Base-by-base conservation (phyloP, 2,797 vertebrate genomes). In the Melanotaenia pygmaea region DNA sequence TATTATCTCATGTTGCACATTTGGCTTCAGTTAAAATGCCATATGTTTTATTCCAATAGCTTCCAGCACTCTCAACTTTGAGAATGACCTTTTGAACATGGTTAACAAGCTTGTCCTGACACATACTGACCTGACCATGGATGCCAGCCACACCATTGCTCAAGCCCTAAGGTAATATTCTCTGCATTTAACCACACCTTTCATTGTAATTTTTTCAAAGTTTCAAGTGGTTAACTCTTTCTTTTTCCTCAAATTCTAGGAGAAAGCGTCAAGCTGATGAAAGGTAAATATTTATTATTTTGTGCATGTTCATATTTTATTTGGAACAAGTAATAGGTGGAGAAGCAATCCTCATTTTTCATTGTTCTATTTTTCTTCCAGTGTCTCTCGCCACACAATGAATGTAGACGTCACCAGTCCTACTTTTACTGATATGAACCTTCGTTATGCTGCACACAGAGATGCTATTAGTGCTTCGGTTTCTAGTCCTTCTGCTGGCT, bases 71-170 rank as follows among this genome's bases (percentile, higher is more conserved):
- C 72, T 87, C 54, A 90, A 71, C 47, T 81, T 94, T 66, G 92
- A 94, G 79, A 91, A 92, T 63, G 91, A 77, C 0, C 32, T 53
- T 34, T 72, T 95, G 34, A 86, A 82, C 70, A 26, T 79, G 76
- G 88, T 81, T 72, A 93, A 37, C 67, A 94, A 92, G 43, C 90
- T 90, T 70, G 86, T 84, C 34, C 87, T 99, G 80, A 92, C 89
- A 35, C 96, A 98, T 68, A 76, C 80, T 71, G 96, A 97, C 66
- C n/a, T 98, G 72, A 96, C 75, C 2, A 84, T 94, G 77, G 89
- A 96, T 58, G 93, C 95, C 80, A 91, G 89, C 64, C 92, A 95
- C 72, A 76, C 86, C 50, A 58, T 91, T 65, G 83, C 51, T 69
- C 81, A 86, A 72, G 68, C 79, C 56, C 18, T 92, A 47, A 90